phyloP scores from a whole-genome alignment of 2,113 vertebrate species.

The Rhinopomastus cyanomelas region DNA sequence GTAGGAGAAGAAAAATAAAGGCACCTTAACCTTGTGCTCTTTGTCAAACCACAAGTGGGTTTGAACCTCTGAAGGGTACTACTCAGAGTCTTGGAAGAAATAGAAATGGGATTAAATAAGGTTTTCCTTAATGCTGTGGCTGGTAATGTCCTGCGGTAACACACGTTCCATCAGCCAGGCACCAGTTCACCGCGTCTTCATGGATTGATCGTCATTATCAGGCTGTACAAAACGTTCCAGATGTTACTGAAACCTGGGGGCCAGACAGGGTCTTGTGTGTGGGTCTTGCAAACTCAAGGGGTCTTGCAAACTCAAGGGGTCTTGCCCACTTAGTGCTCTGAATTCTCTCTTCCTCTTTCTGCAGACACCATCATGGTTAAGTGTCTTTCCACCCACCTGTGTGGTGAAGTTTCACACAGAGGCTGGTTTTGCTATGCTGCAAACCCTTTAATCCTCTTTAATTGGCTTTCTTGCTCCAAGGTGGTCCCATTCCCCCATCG shows the following conservation, averaged over 20 bases:
- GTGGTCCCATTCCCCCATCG: background rate
- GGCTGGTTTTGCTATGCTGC: background rate
- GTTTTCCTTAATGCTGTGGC: background rate
- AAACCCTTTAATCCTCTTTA: conserved; percentile 21
- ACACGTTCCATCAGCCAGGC: background rate
- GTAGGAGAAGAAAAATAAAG: background rate
- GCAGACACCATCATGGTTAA: background rate
- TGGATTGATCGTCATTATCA: background rate
- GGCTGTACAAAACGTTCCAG: background rate
- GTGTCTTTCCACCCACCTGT: background rate
- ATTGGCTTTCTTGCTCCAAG: background rate
- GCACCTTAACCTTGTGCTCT: background rate
- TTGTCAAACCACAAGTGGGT: accelerated
- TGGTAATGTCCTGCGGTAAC: background rate
- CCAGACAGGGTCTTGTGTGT: background rate
- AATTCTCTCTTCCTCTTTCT: no score
- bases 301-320: background rate
- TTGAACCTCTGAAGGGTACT: background rate
- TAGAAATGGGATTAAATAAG: background rate
- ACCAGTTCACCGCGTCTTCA: no score
- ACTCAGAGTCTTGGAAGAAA: background rate
- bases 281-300: background rate
- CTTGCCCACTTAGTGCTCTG: background rate
- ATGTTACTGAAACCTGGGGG: background rate
- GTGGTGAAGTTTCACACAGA: background rate